Evolutionary conservation across 2,113 vertebrate species (phyloP).

Genomic region (Macquaria australasica): DNA sequence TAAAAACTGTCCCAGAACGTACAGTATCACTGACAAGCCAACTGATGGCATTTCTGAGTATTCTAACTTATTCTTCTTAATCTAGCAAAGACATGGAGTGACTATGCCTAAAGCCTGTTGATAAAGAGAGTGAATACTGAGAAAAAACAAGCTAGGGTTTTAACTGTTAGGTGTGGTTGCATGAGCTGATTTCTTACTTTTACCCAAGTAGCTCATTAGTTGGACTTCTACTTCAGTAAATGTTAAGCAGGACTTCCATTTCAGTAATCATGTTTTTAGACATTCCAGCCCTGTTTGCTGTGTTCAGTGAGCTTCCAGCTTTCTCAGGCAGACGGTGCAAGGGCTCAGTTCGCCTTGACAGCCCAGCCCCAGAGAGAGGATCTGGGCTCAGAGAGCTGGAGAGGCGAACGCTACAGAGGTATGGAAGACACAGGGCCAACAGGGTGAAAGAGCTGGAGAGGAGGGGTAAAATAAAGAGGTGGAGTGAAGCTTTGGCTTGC

Average conservation of each 20-base stretch:
- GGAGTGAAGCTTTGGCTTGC: conserved; percentile 50
- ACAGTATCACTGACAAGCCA: not conserved
- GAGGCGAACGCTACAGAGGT: conserved; percentile 28
- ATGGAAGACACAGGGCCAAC: conserved; percentile 47
- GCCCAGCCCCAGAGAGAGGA: conserved; percentile 62
- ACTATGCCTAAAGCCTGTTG: not conserved
- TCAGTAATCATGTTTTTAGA: conserved; percentile 28
- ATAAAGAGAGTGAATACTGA: not conserved
- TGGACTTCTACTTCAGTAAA: not conserved
- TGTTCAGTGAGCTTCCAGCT: conserved; percentile 42
- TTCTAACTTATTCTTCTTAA: not conserved
- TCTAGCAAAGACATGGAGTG: not conserved
- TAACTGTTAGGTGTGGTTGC: not conserved
- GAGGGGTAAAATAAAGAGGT: conserved; percentile 47
- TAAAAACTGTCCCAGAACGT: not conserved
- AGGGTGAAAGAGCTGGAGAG: conserved; percentile 43
- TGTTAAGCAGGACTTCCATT: conserved; percentile 28
- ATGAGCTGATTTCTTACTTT: not conserved
- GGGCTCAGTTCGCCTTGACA: conserved; percentile 72
- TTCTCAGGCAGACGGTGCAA: conserved; percentile 47
- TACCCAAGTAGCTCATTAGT: not conserved
- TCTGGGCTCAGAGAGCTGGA: conserved; percentile 63
- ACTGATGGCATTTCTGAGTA: not conserved
- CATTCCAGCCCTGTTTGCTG: conserved; percentile 10
- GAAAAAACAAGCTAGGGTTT: not conserved